A percentile compares a stretch with the other conserved stretches of the same genome.
phyloP scores from a whole-genome alignment of 2,113 vertebrate genomes.

The Cygnus atratus region DNA sequence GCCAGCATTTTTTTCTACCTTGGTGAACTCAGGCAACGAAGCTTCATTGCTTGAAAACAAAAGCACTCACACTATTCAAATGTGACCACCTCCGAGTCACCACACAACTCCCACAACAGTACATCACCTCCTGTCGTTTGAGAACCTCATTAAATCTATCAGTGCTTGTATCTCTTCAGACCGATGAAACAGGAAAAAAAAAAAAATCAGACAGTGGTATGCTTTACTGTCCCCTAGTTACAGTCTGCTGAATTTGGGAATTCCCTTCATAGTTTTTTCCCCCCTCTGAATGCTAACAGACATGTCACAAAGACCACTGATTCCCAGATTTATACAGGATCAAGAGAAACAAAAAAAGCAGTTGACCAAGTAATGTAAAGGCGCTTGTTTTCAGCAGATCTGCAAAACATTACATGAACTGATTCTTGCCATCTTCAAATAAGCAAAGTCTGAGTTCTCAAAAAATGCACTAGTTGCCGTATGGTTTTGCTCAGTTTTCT shows the following conservation, averaged over 20 bases:
- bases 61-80: neutral
- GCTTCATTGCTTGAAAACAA: neutral
- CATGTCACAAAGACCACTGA: neutral
- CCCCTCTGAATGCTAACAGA: neutral
- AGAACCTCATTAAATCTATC: constrained; percentile 12
- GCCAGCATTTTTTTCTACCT: neutral
- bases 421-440: neutral
- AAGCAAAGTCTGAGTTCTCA: neutral
- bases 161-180: neutral
- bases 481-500: constrained; percentile 1
- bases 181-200: neutral
- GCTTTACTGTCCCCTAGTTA: constrained; percentile 22
- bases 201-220: neutral
- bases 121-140: neutral
- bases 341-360: neutral
- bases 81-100: neutral
- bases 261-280: neutral
- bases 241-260: neutral
- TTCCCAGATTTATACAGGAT: neutral
- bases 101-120: neutral
- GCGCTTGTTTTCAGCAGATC: neutral
- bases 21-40: neutral
- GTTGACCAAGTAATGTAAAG: neutral
- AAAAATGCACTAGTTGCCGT: neutral
- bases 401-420: neutral